A percentile compares a stretch with the other conserved stretches of the same genome.
Conservation (phyloP, 2,113 vertebrate genomes). For the Vanacampus margaritifer region DNA sequence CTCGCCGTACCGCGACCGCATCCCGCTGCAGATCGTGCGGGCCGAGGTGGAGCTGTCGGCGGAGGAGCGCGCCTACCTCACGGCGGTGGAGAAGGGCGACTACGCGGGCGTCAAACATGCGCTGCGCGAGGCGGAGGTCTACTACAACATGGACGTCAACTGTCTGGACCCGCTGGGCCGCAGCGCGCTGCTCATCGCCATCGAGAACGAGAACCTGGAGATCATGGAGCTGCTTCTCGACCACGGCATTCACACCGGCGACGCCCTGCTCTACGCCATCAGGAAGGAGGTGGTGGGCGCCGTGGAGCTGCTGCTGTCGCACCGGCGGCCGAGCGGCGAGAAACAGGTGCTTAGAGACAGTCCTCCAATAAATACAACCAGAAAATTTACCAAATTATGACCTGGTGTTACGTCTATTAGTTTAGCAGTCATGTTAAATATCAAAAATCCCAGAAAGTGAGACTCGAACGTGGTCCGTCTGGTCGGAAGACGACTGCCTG, state of each 20-base stretch:
- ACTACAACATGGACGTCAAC: conserved; percentile 98
- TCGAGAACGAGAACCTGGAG: conserved; percentile 97
- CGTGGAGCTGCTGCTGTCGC: conserved; percentile 92
- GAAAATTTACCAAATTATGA: no score
- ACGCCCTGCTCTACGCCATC: conserved; percentile 94
- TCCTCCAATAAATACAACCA: no score
- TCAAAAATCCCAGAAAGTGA: no score
- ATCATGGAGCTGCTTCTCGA: conserved; percentile 94
- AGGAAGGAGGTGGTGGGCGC: conserved; percentile 97
- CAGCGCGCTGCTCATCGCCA: conserved; percentile 94
- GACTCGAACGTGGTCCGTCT: no score
- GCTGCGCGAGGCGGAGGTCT: conserved; percentile 91
- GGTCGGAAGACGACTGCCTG: no score
- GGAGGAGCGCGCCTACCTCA: conserved; percentile 92
- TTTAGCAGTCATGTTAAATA: no score
- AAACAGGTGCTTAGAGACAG: no score
- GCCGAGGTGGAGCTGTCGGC: conserved; percentile 91
- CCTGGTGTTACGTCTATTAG: no score
- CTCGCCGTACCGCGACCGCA: conserved; percentile 93
- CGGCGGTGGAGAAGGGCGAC: conserved; percentile 94
- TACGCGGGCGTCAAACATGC: conserved; percentile 92
- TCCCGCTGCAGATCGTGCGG: conserved; percentile 92
- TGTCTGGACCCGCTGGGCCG: conserved; percentile 96
- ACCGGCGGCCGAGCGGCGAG: conserved; percentile 86
- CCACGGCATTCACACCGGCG: conserved; percentile 88